These are phyloP conservation scores for Edolisoma coerulescens DNA, from an alignment of 2,113 vertebrate genomes.

Conservation along the genomic window DNA sequence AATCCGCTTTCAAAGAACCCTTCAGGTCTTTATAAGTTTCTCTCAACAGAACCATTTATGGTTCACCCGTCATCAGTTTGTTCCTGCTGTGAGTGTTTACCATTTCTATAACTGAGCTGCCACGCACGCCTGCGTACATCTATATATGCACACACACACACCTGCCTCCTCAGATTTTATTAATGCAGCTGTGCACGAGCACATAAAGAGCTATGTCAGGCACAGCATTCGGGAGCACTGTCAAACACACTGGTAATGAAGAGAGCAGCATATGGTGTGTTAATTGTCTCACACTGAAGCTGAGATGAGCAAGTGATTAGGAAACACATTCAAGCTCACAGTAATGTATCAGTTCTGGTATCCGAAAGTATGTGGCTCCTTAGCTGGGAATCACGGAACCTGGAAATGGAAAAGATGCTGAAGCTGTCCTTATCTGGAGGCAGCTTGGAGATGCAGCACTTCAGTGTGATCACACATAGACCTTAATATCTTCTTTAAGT, in stretches of 20 bases:
- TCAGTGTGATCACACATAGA: not conserved
- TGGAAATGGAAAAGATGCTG: not conserved
- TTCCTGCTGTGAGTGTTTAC: constrained; percentile 8
- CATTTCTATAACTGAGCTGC: not conserved
- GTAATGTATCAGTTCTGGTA: not conserved
- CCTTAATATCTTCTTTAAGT: not conserved
- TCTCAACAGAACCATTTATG: not conserved
- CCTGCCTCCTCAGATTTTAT: not conserved
- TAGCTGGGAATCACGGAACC: not conserved
- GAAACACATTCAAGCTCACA: not conserved
- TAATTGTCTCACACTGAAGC: not conserved
- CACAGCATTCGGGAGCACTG: not conserved
- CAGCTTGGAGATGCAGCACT: accelerated
- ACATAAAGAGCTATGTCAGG: not conserved
- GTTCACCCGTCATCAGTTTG: not conserved
- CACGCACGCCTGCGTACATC: not conserved
- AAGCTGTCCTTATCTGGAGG: not conserved
- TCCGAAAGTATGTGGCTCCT: not conserved
- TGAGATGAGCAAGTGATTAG: not conserved
- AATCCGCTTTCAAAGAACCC: not conserved
- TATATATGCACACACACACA: not conserved
- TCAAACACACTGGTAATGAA: not conserved
- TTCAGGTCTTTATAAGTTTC: not conserved
- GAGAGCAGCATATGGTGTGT: not conserved
- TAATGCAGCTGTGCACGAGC: not conserved